Evolutionary conservation across 2,113 vertebrate genomes (phyloP).

Genomic region (Indicator maculatus): DNA sequence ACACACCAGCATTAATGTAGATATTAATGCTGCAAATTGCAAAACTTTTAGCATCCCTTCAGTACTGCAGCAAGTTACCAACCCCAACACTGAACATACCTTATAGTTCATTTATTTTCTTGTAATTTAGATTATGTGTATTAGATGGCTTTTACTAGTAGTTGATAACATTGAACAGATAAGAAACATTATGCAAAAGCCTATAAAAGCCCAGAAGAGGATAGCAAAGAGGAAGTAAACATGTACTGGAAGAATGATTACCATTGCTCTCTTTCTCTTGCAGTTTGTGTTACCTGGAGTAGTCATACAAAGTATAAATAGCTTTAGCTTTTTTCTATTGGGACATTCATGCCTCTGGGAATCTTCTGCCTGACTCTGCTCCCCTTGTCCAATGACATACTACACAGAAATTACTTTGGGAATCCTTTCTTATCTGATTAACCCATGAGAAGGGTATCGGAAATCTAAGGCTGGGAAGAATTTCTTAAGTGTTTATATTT

Average conservation of each 20-base stretch:
- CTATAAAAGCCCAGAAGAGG: neutral
- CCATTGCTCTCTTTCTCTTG: neutral
- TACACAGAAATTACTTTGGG: neutral
- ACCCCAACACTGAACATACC: neutral
- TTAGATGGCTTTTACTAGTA: neutral
- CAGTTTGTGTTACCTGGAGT: neutral
- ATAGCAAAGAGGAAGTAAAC: neutral
- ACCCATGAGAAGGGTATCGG: neutral
- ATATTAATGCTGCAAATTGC: neutral
- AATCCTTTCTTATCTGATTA: neutral
- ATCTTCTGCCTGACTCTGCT: neutral
- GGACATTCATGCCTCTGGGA: rapidly evolving
- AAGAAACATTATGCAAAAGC: neutral
- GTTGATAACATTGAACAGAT: neutral
- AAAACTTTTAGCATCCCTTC: neutral
- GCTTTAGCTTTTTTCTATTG: neutral
- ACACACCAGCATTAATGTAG: neutral
- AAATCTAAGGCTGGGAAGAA: neutral
- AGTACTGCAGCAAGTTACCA: neutral
- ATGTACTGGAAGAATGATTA: neutral
- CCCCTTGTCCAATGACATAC: neutral
- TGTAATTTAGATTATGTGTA: neutral
- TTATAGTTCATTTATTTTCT: neutral
- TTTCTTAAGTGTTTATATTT: neutral
- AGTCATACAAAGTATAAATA: neutral